Evolutionary conservation across 2,797 vertebrate species (phyloP), one percentile per base, ranked within the genome.

Genomic region (Sebastes alutus): DNA sequence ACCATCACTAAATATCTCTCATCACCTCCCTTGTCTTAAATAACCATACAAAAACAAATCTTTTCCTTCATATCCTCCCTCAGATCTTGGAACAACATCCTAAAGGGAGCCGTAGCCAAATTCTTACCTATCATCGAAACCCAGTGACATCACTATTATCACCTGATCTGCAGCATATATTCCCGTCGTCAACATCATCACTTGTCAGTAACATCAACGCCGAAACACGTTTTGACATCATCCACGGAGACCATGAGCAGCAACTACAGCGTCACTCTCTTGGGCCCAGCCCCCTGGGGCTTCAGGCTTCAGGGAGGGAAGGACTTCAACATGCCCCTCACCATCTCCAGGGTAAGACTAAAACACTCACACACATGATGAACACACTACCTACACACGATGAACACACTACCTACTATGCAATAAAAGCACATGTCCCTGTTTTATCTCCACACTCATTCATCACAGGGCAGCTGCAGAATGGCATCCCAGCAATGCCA

Each of bases 221-320:
- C 10, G 42, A 9, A 78, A 59, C 56, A 2, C 29, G n/a, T 46
- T 58, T 68, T 70, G 68, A 67, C 81, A 55, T 80, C 64, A 38
- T 76, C 58, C 46, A 2, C 14, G 52, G 22, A 88, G 58, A 95
- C 82, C 92, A 96, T 93, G 95, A 98, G 97, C 97, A 97, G 94
- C 94, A 97, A 96, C 95, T 99, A 99, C 96, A 98, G 84, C 1
- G 96, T 97, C 85, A 96, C 97, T 52, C 93, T 99, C 90, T 87
- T 86, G n/a, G 97, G 97, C 91, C 97, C 98, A 0, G 97, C 97
- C 92, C 98, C 98, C 42, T 99, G 98, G 98, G 98, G 98, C 78
- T 99, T 99, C 95, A 96, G 98, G 72, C 97, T 99, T 89, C 98
- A 99, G 91, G 98, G 98, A 52, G 98, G 98, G 79, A 99, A 99